Percentiles rank a stretch among this genome's conserved stretches.
Evolutionary conservation across 2,113 vertebrate species (phyloP).

Genomic region (Gymnocephalus cernua): DNA sequence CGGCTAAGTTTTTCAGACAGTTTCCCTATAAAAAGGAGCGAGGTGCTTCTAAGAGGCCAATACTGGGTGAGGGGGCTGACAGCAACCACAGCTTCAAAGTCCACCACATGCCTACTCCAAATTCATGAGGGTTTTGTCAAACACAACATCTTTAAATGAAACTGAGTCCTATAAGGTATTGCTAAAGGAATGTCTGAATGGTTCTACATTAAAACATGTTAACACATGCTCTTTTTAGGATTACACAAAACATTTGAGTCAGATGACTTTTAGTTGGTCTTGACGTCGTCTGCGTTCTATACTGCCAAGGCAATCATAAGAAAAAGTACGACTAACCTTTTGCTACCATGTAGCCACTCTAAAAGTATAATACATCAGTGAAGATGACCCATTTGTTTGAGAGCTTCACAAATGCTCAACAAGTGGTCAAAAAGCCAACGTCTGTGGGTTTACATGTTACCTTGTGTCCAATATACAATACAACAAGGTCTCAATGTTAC

Average conservation of each 20-base stretch:
- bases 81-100: conserved; percentile 55
- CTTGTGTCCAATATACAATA: background rate
- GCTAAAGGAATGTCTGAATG: background rate
- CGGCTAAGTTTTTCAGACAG: conserved; percentile 53
- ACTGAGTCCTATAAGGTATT: background rate
- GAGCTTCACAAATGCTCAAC: background rate
- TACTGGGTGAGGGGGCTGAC: conserved; percentile 63
- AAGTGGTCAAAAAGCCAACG: background rate
- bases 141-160: conserved; percentile 28
- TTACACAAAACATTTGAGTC: background rate
- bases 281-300: conserved; percentile 7
- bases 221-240: background rate
- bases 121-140: conserved; percentile 29
- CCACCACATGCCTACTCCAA: background rate
- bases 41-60: conserved; percentile 45
- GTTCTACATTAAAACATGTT: background rate
- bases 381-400: background rate
- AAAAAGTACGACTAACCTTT: background rate
- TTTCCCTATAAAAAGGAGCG: conserved; percentile 52
- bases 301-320: background rate
- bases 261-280: background rate
- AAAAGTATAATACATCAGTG: background rate
- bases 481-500: background rate
- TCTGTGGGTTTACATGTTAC: background rate
- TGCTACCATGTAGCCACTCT: background rate